Base-by-base conservation (phyloP, 2,113 vertebrate species). In the Lycocorax pyrrhopterus region DNA sequence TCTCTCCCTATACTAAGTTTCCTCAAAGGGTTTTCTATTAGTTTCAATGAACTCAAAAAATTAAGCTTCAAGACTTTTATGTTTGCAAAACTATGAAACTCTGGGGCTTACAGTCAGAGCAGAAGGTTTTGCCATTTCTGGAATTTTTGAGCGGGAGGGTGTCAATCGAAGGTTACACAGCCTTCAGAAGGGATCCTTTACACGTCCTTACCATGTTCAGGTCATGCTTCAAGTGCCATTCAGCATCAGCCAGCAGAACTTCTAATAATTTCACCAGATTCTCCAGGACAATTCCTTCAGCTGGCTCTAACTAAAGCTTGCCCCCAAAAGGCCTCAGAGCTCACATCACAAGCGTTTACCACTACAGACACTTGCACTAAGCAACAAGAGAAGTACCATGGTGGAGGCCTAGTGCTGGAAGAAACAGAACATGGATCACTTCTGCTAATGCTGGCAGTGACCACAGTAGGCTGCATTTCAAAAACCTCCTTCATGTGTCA, bases 11-110 rank as follows among this genome's bases (percentile, higher is more conserved):
- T 66, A 96, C 49, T 84, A 82, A 87, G 66, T 72, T 94, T 94
- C 66, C 96, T 94, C 94, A 94, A 80, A 84, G 76, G 90, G 52
- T 63, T 94, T 96, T 49, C 46, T 93, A 63, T 94, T 94, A 72
- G 75, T 96, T 95, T 94, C 71, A 96, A 94, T 79, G 44, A 96
- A 97, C 82, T 86, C 5, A 82, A 76, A 59, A 78, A 32, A 79
- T 87, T 66, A 87, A 63, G 19, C 51, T 81, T 93, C 80, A 86
- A 62, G 30, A 49, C 30, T 71, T 82, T 26, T 10, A 27, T 58
- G 41, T 84, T 46, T 77, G 67, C 52, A 89, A 74, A 91, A 81
- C 59, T 74, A 52, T 37, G 69, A 49, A 91, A 84, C 27, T 77
- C 46, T 37, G 33, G 26, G 33, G 16, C 41, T 74, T 69, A 79